Evolutionary conservation across 2,113 vertebrate genomes (phyloP), one percentile per base, ranked within the genome.

Genomic region (Catagonus wagneri): DNA sequence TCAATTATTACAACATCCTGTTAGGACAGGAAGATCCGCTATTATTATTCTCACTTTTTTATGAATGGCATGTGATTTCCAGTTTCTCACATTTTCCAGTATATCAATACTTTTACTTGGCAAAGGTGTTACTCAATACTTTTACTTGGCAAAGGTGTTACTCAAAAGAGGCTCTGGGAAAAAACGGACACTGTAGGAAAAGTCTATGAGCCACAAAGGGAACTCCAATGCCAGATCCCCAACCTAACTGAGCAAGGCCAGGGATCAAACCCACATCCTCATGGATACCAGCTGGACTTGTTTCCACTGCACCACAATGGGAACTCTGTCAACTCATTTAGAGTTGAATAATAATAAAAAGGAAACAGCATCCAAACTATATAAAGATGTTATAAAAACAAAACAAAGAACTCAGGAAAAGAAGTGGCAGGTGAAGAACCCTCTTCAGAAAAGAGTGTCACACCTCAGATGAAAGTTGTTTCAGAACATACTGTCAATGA

Each of bases 1-100:
- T 74, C 19, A 88, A 87, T 34, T 78, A 76, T 72, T 79, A 68
- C 76, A 95, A 91, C 17, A 76, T 69, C 50, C 52, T 80, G 29
- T 17, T 69, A 65, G 69, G 71, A 52, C 0, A 61, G 60, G 56
- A 79, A 88, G 69, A 84, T 19, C 44, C 32, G 50, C 84, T 56
- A 54, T 60, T 20, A 60, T 39, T n/a, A 66, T 22, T 79, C 22
- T 36, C 27, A 63, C 54, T 84, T 79, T 76, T 66, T 93, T 39
- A 80, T 74, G 25, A 69, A 54, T 74, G 19, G 50, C 27, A 80
- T 74, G 54, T 56, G 81, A 86, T 58, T 65, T n/a, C 56, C n/a
- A 83, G 68, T 32, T 66, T 69, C 68, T 74, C n/a, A 69, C 4
- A 1, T 85, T 89, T 88, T 85, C 66, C 23, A 63, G 29, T n/a